Evolutionary conservation across 2,888 invertebrate species (phyloP).

Genomic region (Eilema caniola): DNA sequence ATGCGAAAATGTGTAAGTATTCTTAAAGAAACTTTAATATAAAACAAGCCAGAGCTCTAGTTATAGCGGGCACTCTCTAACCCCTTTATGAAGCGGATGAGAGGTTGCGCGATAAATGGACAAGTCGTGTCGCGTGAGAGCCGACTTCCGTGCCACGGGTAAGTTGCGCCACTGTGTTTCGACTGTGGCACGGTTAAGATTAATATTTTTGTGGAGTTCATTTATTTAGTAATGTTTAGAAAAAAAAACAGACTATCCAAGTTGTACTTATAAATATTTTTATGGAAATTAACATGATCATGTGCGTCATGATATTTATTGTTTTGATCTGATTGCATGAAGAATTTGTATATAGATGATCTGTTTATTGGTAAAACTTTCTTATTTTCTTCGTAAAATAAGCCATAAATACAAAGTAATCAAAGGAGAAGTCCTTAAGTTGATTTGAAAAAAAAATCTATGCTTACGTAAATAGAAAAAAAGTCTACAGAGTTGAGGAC

Average conservation of each 20-base stretch:
- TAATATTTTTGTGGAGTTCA: background rate
- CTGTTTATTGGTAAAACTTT: too few species aligned
- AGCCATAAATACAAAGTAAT: background rate
- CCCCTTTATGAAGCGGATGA: constrained; percentile 70
- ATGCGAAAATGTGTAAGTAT: constrained; percentile 11
- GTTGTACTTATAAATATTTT: too few species aligned
- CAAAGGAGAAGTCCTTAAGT: background rate
- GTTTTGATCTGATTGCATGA: too few species aligned
- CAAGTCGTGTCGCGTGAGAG: constrained; percentile 80
- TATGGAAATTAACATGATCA: too few species aligned
- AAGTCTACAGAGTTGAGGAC: background rate
- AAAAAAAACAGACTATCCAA: too few species aligned
- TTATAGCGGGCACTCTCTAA: constrained; percentile 59
- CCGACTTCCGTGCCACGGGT: constrained; percentile 61
- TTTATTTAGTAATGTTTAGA: too few species aligned
- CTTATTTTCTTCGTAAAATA: background rate
- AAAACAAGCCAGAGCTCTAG: constrained; percentile 34
- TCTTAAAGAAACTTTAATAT: constrained; percentile 35
- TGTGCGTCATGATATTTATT: too few species aligned
- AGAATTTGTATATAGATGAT: too few species aligned
- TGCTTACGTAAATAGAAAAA: background rate
- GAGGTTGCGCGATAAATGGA: constrained; percentile 77
- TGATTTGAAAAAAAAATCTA: background rate
- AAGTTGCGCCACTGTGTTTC: constrained; percentile 39
- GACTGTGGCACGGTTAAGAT: constrained; percentile 18